These are phyloP conservation scores for Hybos culiciformis DNA, from an alignment of 2,888 invertebrate genomes.

Conservation along the genomic window DNA sequence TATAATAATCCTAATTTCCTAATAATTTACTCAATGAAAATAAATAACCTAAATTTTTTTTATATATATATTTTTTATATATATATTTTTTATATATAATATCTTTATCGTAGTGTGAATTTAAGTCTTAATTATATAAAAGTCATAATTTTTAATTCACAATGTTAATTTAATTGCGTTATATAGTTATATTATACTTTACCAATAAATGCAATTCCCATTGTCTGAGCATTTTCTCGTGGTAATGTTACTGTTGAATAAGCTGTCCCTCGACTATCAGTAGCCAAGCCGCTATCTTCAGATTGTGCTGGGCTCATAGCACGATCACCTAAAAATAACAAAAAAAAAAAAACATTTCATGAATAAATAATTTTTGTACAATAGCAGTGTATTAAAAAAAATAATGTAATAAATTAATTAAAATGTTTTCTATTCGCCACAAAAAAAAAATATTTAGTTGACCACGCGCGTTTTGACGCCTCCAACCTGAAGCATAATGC, in stretches of 20 bases:
- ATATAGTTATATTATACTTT: slow-evolving; percentile 8
- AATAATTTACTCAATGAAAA: too few species aligned
- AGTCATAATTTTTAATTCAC: neutral
- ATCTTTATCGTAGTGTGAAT: too few species aligned
- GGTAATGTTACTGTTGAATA: slow-evolving; percentile 36
- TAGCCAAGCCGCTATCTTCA: slow-evolving; percentile 35
- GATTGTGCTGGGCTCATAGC: slow-evolving; percentile 37
- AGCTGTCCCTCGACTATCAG: slow-evolving; percentile 35
- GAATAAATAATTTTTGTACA: neutral
- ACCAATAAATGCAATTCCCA: slow-evolving; percentile 36
- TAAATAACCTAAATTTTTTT: too few species aligned
- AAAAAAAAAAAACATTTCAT: slow-evolving; percentile 7
- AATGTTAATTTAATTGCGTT: neutral
- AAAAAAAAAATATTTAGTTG: too few species aligned
- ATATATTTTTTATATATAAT: too few species aligned
- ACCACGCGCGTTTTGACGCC: too few species aligned
- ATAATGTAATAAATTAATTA: neutral
- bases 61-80: too few species aligned
- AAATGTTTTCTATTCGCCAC: neutral
- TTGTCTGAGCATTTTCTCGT: slow-evolving; percentile 30
- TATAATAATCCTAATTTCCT: too few species aligned
- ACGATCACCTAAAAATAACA: slow-evolving; percentile 29
- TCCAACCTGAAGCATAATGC: too few species aligned
- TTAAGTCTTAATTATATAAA: too few species aligned
- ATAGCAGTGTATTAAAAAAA: neutral